These are phyloP conservation scores for Gari tellinella DNA, from an alignment of 2,888 invertebrate genomes.

Conservation along the genomic window DNA sequence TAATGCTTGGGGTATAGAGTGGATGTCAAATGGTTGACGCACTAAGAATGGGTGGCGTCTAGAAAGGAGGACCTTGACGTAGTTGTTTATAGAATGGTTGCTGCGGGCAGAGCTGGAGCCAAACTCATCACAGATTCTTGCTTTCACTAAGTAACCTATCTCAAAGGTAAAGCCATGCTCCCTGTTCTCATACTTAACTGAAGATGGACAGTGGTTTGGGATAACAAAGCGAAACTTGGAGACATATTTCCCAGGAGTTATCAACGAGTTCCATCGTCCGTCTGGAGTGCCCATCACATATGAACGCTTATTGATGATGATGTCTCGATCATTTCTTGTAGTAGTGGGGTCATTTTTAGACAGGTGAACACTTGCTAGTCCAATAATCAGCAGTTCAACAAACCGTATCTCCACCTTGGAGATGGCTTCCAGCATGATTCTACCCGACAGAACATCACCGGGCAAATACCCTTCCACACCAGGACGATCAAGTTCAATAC, in stretches of 20 bases:
- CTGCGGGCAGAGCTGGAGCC: slow-evolving; percentile 60
- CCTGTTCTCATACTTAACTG: slow-evolving; percentile 67
- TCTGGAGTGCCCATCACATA: slow-evolving; percentile 75
- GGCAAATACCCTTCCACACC: slow-evolving; percentile 70
- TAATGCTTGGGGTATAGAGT: slow-evolving; percentile 69
- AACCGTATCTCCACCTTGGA: slow-evolving; percentile 74
- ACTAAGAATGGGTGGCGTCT: slow-evolving; percentile 70
- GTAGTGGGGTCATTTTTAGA: slow-evolving; percentile 60
- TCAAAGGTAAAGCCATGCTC: slow-evolving; percentile 72
- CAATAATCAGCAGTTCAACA: slow-evolving; percentile 77
- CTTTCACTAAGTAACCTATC: slow-evolving; percentile 73
- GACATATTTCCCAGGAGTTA: slow-evolving; percentile 78
- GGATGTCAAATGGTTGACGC: slow-evolving; percentile 71
- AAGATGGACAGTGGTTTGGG: slow-evolving; percentile 74
- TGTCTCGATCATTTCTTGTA: slow-evolving; percentile 66
- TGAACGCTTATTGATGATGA: slow-evolving; percentile 75
- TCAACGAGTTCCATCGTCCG: slow-evolving; percentile 68
- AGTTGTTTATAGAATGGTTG: slow-evolving; percentile 60
- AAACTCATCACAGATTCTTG: slow-evolving; percentile 77
- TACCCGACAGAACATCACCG: slow-evolving; percentile 76
- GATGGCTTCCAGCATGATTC: slow-evolving; percentile 74
- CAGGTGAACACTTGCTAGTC: slow-evolving; percentile 70
- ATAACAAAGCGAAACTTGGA: slow-evolving; percentile 77
- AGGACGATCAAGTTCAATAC: slow-evolving; percentile 74
- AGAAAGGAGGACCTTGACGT: slow-evolving; percentile 72